A percentile compares a stretch with the other conserved stretches of the same genome.
Conservation (phyloP, 2,888 invertebrate species). For the Cephus pygmeus region DNA sequence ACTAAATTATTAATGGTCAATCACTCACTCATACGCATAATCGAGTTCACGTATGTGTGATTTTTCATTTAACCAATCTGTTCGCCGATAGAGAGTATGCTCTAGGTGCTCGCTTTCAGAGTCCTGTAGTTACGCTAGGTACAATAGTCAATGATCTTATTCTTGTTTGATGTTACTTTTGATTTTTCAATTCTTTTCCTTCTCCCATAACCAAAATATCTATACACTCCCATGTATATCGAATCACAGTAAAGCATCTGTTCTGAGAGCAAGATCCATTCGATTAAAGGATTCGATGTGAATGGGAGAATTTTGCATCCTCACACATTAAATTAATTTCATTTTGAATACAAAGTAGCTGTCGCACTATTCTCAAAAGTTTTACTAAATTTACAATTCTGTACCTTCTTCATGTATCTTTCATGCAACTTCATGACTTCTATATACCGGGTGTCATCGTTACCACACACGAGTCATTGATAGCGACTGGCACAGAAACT, state of each 20-base stretch:
- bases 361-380: not conserved
- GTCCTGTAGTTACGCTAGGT: constrained; percentile 54
- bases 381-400: not conserved
- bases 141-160: constrained; percentile 42
- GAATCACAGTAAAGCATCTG: not conserved
- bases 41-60: constrained; percentile 53
- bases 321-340: not conserved
- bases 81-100: constrained; percentile 54
- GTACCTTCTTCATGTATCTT: not conserved
- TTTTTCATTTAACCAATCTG: constrained; percentile 56
- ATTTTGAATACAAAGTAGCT: not conserved
- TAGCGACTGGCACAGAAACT: not conserved
- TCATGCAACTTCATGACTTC: not conserved
- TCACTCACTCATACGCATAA: constrained; percentile 49
- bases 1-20: constrained; percentile 44
- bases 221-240: not conserved
- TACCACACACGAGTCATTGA: not conserved
- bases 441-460: not conserved
- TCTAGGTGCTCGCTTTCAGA: constrained; percentile 61
- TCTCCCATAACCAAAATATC: not conserved
- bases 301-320: not conserved
- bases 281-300: not conserved
- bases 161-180: constrained; percentile 28
- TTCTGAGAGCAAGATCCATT: not conserved
- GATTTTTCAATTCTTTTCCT: not conserved